Percentiles rank a stretch among this genome's conserved stretches.
Conservation (phyloP, 2,888 invertebrate species). For the Lagria hirta region DNA sequence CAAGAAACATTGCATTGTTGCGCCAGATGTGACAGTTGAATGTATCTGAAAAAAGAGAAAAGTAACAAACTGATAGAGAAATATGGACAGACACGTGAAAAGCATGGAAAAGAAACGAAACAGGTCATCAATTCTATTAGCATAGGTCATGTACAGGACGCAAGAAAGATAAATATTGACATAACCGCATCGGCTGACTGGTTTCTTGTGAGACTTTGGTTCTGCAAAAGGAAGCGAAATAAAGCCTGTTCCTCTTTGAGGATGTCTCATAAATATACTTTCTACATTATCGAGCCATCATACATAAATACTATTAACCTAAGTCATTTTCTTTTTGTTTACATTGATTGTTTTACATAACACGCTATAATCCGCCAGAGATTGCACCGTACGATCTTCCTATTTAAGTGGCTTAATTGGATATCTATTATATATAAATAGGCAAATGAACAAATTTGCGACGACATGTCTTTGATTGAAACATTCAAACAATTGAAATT, state of each 20-base stretch:
- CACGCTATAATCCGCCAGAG: too few relatives aligned
- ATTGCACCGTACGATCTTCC: too few relatives aligned
- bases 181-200: slow-evolving; percentile 31
- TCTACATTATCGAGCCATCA: slow-evolving; percentile 23
- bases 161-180: slow-evolving; percentile 32
- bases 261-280: slow-evolving; percentile 28
- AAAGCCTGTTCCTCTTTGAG: slow-evolving; percentile 14
- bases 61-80: too few relatives aligned
- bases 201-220: slow-evolving; percentile 25
- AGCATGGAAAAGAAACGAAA: slow-evolving; percentile 12
- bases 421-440: too few relatives aligned
- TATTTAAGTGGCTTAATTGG: slow-evolving; percentile 26
- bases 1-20: too few relatives aligned
- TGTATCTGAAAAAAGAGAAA: too few relatives aligned
- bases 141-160: slow-evolving; percentile 30
- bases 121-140: slow-evolving; percentile 29
- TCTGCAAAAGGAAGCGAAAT: slow-evolving; percentile 23
- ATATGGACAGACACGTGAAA: slow-evolving; percentile 17
- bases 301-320: slow-evolving; percentile 28
- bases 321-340: slow-evolving; percentile 7
- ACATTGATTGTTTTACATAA: slow-evolving; percentile 7
- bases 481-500: too few relatives aligned
- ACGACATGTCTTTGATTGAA: too few relatives aligned
- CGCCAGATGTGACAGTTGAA: too few relatives aligned
- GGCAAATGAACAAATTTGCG: too few relatives aligned